phyloP scores from a whole-genome alignment of 2,888 invertebrate genomes.

The Lasioglossum leucozonium region DNA sequence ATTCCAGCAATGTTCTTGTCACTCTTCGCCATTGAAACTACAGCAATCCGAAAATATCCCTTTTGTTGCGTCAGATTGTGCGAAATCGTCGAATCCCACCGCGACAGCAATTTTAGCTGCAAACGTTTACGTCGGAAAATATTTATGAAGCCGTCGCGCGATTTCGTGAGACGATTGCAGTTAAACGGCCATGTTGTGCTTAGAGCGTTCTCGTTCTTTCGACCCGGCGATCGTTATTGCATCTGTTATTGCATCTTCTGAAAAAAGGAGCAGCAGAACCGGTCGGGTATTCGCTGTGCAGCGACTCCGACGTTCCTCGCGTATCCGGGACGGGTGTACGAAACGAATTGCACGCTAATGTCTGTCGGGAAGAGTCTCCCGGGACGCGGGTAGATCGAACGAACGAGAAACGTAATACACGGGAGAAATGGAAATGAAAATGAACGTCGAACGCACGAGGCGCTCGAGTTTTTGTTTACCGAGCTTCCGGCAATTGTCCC shows the following conservation, averaged over 20 bases:
- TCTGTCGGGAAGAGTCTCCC: background rate
- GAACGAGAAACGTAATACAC: background rate
- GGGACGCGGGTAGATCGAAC: background rate
- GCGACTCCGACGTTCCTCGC: background rate
- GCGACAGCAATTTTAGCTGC: background rate
- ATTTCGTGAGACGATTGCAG: background rate
- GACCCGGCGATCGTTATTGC: background rate
- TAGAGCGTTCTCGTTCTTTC: background rate
- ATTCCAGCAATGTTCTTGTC: background rate
- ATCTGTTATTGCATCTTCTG: fast-evolving
- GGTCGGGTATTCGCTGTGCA: background rate
- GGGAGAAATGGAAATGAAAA: conserved; percentile 19
- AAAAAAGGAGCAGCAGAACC: background rate
- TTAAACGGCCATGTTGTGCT: background rate
- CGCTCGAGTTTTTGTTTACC: conserved; percentile 43
- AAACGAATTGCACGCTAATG: conserved; percentile 23
- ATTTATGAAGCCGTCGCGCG: background rate
- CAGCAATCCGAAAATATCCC: background rate
- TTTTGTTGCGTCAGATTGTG: background rate
- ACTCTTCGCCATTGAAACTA: background rate
- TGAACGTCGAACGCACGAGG: background rate
- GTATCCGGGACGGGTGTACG: background rate
- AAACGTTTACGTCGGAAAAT: background rate
- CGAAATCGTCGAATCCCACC: background rate
- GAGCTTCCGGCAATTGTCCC: background rate